These are phyloP conservation scores for Melolontha melolontha DNA, from an alignment of 2,888 invertebrate species.

Conservation along the genomic window DNA sequence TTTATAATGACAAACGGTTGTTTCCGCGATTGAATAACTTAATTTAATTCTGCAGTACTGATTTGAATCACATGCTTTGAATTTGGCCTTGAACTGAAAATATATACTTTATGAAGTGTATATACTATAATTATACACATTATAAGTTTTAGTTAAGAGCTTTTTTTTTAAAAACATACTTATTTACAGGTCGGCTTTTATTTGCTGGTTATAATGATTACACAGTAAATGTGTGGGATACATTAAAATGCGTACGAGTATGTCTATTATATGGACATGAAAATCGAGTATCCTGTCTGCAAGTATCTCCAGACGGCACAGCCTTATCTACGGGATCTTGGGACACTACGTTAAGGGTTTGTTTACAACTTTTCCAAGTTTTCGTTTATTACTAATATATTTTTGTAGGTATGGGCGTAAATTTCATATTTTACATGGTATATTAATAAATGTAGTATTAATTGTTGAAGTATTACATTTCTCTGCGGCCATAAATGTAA, in stretches of 20 bases:
- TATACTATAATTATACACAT: no score
- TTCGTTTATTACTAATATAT: constrained; percentile 1
- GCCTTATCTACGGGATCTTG: constrained; percentile 97
- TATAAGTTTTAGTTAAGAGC: no score
- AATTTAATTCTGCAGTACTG: no score
- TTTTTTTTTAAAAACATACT: no score
- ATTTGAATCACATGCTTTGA: no score
- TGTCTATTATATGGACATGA: constrained; percentile 95
- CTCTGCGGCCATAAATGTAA: no score
- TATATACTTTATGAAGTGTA: no score
- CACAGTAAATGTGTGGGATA: constrained; percentile 99
- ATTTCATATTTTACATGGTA: neutral
- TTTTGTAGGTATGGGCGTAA: constrained; percentile 60
- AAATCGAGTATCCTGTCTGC: constrained; percentile 91
- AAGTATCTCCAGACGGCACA: constrained; percentile 97
- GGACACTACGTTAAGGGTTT: constrained; percentile 90
- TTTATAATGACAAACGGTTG: no score
- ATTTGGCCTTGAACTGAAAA: no score
- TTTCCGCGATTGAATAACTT: no score
- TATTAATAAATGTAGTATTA: no score
- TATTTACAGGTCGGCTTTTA: constrained; percentile 80
- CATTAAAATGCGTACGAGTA: constrained; percentile 90
- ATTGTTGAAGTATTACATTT: no score
- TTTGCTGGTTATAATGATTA: constrained; percentile 99
- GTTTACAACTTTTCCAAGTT: neutral